Percentiles rank a stretch among this genome's conserved stretches.
Evolutionary conservation across 2,113 vertebrate species (phyloP).

Genomic region (Archilochus colubris): DNA sequence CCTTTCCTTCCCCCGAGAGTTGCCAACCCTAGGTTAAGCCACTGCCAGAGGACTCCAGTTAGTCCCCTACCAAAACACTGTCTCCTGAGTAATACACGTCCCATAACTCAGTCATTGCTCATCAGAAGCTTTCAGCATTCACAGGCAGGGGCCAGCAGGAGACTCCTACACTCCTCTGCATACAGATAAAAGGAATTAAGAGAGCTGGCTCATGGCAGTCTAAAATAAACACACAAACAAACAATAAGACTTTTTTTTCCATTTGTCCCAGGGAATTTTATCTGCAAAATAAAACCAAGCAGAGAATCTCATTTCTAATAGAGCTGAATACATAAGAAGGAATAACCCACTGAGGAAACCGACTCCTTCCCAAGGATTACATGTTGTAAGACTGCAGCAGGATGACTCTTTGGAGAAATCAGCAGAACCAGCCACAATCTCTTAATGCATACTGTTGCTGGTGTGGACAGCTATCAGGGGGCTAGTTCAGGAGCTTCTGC

Average conservation of each 20-base stretch:
- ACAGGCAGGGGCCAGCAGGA: not conserved
- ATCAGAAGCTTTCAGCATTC: slow-evolving; percentile 21
- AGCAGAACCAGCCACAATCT: slow-evolving; percentile 28
- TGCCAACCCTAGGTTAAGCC: not conserved
- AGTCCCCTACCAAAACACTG: slow-evolving; percentile 9
- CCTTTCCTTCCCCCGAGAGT: not conserved
- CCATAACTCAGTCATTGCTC: not conserved
- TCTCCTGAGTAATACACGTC: slow-evolving; percentile 1
- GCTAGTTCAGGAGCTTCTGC: not conserved
- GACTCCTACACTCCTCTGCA: slow-evolving; percentile 6
- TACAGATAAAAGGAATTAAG: slow-evolving; percentile 57
- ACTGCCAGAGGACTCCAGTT: slow-evolving; percentile 4
- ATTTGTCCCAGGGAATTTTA: slow-evolving; percentile 54
- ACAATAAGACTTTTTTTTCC: slow-evolving; percentile 11
- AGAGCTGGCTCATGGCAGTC: slow-evolving; percentile 16
- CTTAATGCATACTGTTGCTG: slow-evolving; percentile 15
- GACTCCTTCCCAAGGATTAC: slow-evolving; percentile 43
- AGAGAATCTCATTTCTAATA: slow-evolving; percentile 56
- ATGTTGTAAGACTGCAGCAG: not conserved
- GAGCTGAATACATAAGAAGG: slow-evolving; percentile 42
- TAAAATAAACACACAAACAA: slow-evolving; percentile 57
- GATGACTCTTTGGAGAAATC: slow-evolving; percentile 45
- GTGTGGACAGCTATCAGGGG: slow-evolving; percentile 8
- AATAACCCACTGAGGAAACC: slow-evolving; percentile 42
- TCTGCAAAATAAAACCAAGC: slow-evolving; percentile 59